phyloP scores from a whole-genome alignment of 2,888 invertebrate species.

The Drosophila aldrichi region DNA sequence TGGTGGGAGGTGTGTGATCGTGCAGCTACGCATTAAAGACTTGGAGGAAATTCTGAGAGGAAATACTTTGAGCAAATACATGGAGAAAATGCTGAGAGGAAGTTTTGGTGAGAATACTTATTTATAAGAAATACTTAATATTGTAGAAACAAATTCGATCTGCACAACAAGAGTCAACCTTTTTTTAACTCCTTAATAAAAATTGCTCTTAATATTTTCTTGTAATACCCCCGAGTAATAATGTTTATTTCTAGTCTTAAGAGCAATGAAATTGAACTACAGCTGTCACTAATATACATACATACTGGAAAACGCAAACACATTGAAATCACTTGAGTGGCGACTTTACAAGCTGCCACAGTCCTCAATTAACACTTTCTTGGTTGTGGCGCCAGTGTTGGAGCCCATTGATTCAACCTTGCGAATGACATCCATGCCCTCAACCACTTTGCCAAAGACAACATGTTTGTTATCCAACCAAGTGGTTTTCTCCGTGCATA shows the following conservation, averaged over 20 bases:
- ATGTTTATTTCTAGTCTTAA: neutral
- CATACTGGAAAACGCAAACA: neutral
- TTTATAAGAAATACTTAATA: too few relatives aligned
- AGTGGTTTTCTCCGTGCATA: conserved; percentile 94
- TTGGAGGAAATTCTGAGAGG: too few relatives aligned
- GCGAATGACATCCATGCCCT: conserved; percentile 95
- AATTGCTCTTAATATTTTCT: neutral
- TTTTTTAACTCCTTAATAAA: too few relatives aligned
- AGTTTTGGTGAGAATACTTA: too few relatives aligned
- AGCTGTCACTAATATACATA: too few relatives aligned
- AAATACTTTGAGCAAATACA: too few relatives aligned
- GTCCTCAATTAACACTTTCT: conserved; percentile 91
- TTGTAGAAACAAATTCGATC: too few relatives aligned
- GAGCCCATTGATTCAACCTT: conserved; percentile 93
- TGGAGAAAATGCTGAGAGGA: too few relatives aligned
- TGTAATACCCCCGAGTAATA: neutral
- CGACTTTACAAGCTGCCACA: conserved; percentile 89
- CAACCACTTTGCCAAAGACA: conserved; percentile 95
- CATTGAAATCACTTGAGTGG: neutral
- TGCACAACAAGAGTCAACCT: too few relatives aligned
- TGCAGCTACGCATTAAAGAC: too few relatives aligned
- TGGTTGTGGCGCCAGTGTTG: conserved; percentile 92
- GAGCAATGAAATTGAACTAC: neutral
- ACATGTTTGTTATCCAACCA: conserved; percentile 89
- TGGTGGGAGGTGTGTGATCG: too few relatives aligned